Evolutionary conservation across 2,888 invertebrate genomes (phyloP).

Genomic region (Minunthozetes semirufus): DNA sequence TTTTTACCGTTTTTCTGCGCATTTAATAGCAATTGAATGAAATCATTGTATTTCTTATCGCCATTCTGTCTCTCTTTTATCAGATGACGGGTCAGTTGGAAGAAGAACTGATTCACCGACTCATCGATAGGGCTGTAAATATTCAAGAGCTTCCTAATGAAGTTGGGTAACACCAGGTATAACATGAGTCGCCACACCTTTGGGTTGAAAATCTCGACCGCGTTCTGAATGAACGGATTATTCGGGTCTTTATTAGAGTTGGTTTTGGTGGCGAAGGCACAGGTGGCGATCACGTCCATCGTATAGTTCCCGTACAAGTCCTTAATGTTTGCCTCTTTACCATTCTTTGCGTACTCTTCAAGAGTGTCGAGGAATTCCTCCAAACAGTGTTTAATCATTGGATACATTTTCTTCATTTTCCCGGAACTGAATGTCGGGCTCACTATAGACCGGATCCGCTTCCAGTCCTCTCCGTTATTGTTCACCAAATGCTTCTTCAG

Average conservation of each 20-base stretch:
- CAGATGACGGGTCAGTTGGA: background rate
- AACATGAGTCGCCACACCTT: background rate
- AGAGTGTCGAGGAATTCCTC: background rate
- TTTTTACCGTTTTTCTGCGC: background rate
- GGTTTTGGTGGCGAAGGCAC: slow-evolving; percentile 16
- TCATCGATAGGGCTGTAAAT: background rate
- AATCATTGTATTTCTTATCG: background rate
- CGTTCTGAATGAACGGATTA: background rate
- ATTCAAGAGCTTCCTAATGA: background rate
- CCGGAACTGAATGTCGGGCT: slow-evolving; percentile 7
- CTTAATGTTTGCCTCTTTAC: background rate
- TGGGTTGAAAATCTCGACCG: background rate
- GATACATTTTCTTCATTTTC: slow-evolving; percentile 15
- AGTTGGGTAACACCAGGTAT: too few relatives aligned
- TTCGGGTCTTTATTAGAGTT: background rate
- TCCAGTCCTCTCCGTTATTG: background rate
- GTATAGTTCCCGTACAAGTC: background rate
- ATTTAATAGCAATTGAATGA: slow-evolving; percentile 11
- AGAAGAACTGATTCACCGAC: background rate
- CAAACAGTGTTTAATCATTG: background rate
- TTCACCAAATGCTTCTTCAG: background rate
- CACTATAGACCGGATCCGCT: background rate
- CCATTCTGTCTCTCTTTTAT: background rate
- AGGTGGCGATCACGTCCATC: slow-evolving; percentile 24
- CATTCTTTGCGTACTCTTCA: background rate